Percentiles rank a stretch among this genome's conserved stretches.
These are phyloP conservation scores for Lepidocolaptes lacrymiger DNA, from an alignment of 2,797 vertebrate species.

Conservation along the genomic window DNA sequence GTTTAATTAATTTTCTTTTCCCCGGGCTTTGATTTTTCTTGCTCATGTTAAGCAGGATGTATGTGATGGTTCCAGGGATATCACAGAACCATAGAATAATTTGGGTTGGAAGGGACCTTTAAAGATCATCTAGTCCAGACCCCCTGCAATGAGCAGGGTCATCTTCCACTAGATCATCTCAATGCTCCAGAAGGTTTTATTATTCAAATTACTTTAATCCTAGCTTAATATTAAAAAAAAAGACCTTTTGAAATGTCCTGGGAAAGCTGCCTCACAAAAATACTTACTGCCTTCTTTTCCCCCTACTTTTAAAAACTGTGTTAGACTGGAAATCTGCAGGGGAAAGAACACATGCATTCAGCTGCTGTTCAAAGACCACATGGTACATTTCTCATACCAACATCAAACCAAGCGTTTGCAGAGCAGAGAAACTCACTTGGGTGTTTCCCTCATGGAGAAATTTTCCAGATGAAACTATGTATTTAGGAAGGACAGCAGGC, in stretches of 20 bases:
- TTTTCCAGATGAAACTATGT: neutral
- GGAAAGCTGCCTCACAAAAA: neutral
- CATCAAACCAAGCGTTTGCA: neutral
- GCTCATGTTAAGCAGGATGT: neutral
- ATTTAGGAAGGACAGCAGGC: neutral
- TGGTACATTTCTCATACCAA: neutral
- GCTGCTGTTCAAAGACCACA: neutral
- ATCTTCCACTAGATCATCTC: neutral
- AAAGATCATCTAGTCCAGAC: neutral
- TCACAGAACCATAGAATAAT: neutral
- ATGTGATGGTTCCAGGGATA: neutral
- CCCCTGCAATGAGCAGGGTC: neutral
- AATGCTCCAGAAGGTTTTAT: constrained; percentile 4
- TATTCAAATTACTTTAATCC: neutral
- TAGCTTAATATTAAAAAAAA: neutral
- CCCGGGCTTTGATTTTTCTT: neutral
- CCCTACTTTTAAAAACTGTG: neutral
- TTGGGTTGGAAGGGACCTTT: neutral
- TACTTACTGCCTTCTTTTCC: neutral
- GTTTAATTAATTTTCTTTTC: constrained; percentile 44
- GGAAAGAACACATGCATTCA: neutral
- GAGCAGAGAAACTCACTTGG: neutral
- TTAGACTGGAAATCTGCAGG: neutral
- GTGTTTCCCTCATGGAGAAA: neutral
- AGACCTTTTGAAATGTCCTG: neutral